Evolutionary conservation across 2,797 vertebrate species (phyloP).

Genomic region (Phrynocephalus guinanensis): DNA sequence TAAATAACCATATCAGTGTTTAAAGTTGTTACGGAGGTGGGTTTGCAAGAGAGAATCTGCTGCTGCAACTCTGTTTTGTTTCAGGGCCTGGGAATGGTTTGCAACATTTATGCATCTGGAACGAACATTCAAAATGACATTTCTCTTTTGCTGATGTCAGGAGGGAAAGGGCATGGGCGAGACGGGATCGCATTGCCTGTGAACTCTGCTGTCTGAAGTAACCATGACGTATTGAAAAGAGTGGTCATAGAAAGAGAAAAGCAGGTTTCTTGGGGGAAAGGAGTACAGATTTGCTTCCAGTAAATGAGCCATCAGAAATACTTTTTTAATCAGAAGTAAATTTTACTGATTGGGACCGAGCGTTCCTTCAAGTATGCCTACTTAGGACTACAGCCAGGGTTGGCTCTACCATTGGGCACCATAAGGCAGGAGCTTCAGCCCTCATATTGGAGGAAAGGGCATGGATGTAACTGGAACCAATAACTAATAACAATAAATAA

Average conservation of each 20-base stretch:
- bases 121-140: neutral
- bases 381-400: too few relatives aligned
- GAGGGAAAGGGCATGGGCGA: neutral
- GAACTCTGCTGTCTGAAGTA: neutral
- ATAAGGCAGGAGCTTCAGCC: too few relatives aligned
- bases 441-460: too few relatives aligned
- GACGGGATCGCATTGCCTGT: neutral
- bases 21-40: constrained; percentile 15
- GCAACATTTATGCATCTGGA: neutral
- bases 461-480: too few relatives aligned
- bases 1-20: constrained; percentile 52
- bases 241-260: neutral
- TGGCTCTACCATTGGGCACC: neutral
- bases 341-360: neutral
- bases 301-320: neutral
- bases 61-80: constrained; percentile 29
- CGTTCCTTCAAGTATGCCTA: neutral
- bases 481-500: too few relatives aligned
- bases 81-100: neutral
- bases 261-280: neutral
- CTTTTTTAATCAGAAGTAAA: neutral
- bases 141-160: neutral
- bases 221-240: neutral
- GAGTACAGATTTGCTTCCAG: neutral
- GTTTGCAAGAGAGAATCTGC: neutral